Percentiles rank a stretch among this genome's conserved stretches.
phyloP scores from a whole-genome alignment of 2,888 invertebrate genomes.

The Cheilosia scutellata region DNA sequence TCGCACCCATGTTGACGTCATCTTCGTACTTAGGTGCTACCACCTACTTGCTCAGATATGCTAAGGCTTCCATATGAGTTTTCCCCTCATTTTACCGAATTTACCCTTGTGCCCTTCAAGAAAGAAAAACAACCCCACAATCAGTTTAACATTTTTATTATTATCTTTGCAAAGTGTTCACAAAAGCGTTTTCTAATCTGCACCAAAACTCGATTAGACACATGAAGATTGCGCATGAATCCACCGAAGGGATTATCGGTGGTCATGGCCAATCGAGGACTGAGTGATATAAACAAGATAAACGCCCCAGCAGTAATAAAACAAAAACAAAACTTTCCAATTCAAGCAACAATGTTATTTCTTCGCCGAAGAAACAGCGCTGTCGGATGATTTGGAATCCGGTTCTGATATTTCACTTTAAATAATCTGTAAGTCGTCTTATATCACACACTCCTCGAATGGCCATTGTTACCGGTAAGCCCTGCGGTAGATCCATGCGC shows the following conservation, averaged over 20 bases:
- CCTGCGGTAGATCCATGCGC: constrained; percentile 36
- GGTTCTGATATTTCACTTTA: background rate
- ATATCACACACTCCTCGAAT: constrained; percentile 39
- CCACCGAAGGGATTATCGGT: constrained; percentile 25
- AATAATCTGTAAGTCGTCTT: background rate
- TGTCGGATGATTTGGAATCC: constrained; percentile 38
- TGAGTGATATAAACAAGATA: constrained; percentile 40
- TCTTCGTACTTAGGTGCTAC: too few relatives aligned
- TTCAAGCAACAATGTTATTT: constrained; percentile 22
- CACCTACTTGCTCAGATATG: too few relatives aligned
- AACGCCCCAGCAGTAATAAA: background rate
- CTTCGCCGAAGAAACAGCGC: constrained; percentile 30
- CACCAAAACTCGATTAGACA: background rate
- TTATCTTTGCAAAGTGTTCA: background rate
- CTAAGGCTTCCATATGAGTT: too few relatives aligned
- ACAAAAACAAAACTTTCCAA: constrained; percentile 14
- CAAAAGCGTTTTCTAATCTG: background rate
- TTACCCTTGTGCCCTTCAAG: background rate
- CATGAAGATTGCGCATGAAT: constrained; percentile 50
- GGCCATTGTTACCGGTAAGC: constrained; percentile 33
- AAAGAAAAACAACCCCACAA: background rate
- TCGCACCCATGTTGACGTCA: too few relatives aligned
- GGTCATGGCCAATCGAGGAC: constrained; percentile 63
- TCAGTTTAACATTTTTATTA: background rate
- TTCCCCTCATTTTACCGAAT: background rate